phyloP scores from a whole-genome alignment of 92 coral and sea anemone species.

The Montipora capitata region DNA sequence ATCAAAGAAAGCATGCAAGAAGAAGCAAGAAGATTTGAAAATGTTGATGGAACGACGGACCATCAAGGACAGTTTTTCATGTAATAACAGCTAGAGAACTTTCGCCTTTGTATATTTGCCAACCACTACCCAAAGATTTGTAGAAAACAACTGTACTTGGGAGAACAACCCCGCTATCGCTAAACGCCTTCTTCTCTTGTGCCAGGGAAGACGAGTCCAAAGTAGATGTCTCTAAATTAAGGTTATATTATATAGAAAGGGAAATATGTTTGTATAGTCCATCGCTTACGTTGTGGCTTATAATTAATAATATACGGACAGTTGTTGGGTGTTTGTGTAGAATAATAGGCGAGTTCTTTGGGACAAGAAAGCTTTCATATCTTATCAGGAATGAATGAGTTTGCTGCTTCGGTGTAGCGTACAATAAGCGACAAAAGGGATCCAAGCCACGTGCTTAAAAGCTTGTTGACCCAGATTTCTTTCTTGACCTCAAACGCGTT shows the following conservation, averaged over 20 bases:
- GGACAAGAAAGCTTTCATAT: neutral
- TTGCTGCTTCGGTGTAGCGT: neutral
- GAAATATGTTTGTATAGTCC: constrained; percentile 64
- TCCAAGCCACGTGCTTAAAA: neutral
- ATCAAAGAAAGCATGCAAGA: constrained; percentile 96
- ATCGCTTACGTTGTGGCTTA: constrained; percentile 27
- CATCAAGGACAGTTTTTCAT: constrained; percentile 85
- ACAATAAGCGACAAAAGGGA: neutral
- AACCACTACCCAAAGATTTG: constrained; percentile 33
- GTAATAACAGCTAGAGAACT: constrained; percentile 67
- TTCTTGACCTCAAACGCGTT: neutral
- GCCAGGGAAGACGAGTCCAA: constrained; percentile 10
- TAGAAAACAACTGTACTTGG: constrained; percentile 27
- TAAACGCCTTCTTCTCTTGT: constrained; percentile 29
- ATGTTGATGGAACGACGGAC: constrained; percentile 73
- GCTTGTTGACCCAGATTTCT: neutral
- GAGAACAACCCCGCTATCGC: constrained; percentile 21
- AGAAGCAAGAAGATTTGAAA: constrained; percentile 95
- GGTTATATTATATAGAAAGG: constrained; percentile 56
- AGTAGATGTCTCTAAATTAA: constrained; percentile 52
- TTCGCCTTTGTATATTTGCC: constrained; percentile 49
- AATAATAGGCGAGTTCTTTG: neutral
- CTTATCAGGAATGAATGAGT: neutral
- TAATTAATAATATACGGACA: constrained; percentile 10
- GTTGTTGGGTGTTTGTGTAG: constrained; percentile 20